Evolutionary conservation across 2,113 vertebrate genomes (phyloP), one percentile per base, ranked within the genome.

Genomic region (Salvelinus alpinus): DNA sequence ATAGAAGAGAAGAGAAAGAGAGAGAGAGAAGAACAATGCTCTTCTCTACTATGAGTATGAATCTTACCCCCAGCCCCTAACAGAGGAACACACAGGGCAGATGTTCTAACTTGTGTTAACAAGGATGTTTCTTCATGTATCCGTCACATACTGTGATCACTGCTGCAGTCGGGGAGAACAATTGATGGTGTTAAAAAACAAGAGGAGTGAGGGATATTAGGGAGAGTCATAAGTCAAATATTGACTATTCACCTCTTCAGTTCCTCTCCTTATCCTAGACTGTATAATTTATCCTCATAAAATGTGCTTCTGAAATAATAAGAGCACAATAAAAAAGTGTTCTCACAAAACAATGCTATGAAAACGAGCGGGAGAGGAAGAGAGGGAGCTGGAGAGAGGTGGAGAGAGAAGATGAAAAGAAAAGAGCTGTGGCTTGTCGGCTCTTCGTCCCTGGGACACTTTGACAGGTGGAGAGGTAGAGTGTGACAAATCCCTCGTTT

Each of bases 401-500:
- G 47, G 57, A 80, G 77, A 67, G 79, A 78, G 72, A 80, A 18
- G 12, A 18, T 54, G 12, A 18, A 5, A 57, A 18, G 51, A 18
- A 57, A 18, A 57, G 1, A 76, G 57, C 66, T 51, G 73, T 44
- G 31, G 18, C 12, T 31, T 62, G 27, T 74, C 12, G 59, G 64
- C 71, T 75, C 73, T 69, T 71, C 73, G 62, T 80, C 73, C 74
- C 69, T 77, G 51, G 79, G 78, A 80, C 85, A 83, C 78, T 31
- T 69, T 84, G 81, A 86, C 80, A 82, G 72, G 62, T 82, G 69
- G 67, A 76, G 80, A 74, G 78, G n/a, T 20, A 47, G 20, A 62
- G 29, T n/a, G 8, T 44, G 38, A 44, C 38, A 54, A 54, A 54
- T 16, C 24, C 12, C 64, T 47, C 7, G 9, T 73, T n/a, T 47